Base-by-base conservation (phyloP, 1,140 invertebrate species). In the Bombus waltoni region DNA sequence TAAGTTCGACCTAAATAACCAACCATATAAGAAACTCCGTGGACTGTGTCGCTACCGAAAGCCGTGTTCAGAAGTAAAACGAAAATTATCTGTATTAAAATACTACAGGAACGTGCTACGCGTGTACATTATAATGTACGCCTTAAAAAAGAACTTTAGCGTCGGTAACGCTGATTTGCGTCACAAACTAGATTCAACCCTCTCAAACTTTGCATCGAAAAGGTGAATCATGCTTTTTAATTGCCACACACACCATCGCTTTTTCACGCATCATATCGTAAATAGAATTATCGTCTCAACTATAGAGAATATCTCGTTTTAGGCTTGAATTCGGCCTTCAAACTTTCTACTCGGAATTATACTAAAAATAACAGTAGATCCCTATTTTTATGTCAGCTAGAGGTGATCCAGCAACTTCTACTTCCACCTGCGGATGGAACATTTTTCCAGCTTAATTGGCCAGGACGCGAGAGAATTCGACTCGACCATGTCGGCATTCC, bases 361-460 rank as follows among this genome's bases (percentile, higher is more conserved):
- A 8, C 18, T 53, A 53, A 53, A 53, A 53, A 53, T 53, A 53
- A 53, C 18, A 53, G 47, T 53, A 22, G 18, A 22, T 53, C 18
- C 47, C 25, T 59, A 11, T 22, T n/a, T 62, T 62, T n/a, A 11
- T 13, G 28, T n/a, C 59, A 13, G 11, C 59, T n/a, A 5, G 28
- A 5, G 28, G 59, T 5, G 28, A 62, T 62, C 59, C 28, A 28
- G 6, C 42, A 47, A 73, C 11, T 1, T 72, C 5, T 13, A 13
- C 25, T 40, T 42, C 68, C 35, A 70, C 38, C 35, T 38, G 35
- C 22, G 28, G 28, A 44, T 66, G 65, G n/a, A 66, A 32, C 18
- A 35, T 35, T 70, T 79, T 68, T 35, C 40, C 32, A 66, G 22
- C 32, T 68, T 79, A 65, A 65, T 79, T 79, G 42, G 40, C 40